Evolutionary conservation across 2,888 invertebrate genomes (phyloP), one percentile per base, ranked within the genome.

Genomic region (Schizotus pectinicornis): DNA sequence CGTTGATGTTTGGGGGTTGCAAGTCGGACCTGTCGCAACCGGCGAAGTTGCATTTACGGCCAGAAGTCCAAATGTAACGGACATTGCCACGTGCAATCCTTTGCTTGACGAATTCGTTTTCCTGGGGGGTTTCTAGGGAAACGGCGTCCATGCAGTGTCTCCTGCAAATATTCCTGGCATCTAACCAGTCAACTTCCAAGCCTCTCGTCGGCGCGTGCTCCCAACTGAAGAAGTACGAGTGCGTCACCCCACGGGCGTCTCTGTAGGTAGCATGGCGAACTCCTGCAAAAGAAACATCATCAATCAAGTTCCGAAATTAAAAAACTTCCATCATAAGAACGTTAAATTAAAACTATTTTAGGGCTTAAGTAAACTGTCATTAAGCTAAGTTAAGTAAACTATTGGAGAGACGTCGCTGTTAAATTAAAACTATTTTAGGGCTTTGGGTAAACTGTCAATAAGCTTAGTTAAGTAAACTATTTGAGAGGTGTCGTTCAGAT

Each of bases 171-270:
- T 95, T 95, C 67, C 95, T 86, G 32, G 94, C 89, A 77, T 94
- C 94, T 49, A 95, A 81, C 94, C 94, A 94, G 77, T 94, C 94
- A 1, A 94, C 94, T 80, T 94, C 93, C 63, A 92, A 81, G 70
- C 83, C 89, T 47, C 74, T 66, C 6, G 93, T 94, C 1, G 93
- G 91, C 45, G 85, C 85, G 76, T 94, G 93, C 70, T 93, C 92
- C 93, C 93, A 93, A 76, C 93, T 93, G 87, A 94, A 94, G 89
- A 94, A 95, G 82, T 95, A 95, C 14, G 94, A 92, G 78, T 94
- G 94, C 3, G 90, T 87, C 22, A 94, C 92, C 41, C 94, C 94
- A 54, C 94, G 85, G 7, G 90, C 93, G 77, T 94, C 94, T 68
- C 93, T 87, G 81, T 94, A 94, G 9, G 90, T 89, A 38, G 94